Conservation (phyloP, 2,888 invertebrate genomes). For the Notodonta dromedarius region DNA sequence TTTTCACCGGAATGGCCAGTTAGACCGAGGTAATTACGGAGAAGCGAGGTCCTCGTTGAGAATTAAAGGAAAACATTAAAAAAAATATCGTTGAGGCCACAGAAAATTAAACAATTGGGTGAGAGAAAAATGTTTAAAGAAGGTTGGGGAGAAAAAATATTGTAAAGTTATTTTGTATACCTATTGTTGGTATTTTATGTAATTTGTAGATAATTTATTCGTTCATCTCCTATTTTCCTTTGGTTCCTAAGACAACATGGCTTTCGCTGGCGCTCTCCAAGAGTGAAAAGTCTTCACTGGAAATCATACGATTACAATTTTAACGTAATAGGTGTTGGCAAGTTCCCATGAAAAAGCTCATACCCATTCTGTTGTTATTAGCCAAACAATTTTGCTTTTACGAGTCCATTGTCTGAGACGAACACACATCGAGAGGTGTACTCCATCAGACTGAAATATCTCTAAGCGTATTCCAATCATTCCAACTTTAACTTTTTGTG, state of each 20-base stretch:
- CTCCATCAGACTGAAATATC: background rate
- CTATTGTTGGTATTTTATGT: no score
- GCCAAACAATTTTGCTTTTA: no score
- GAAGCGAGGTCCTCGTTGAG: slow-evolving; percentile 33
- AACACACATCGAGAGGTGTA: background rate
- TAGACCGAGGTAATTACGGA: slow-evolving; percentile 46
- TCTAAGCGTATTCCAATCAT: slow-evolving; percentile 1
- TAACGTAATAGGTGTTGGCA: no score
- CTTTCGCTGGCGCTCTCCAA: no score
- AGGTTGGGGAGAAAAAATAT: background rate
- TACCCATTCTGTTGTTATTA: no score
- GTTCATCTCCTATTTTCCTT: no score
- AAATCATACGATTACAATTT: no score
- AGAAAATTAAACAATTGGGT: slow-evolving; percentile 40
- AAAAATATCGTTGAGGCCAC: slow-evolving; percentile 29
- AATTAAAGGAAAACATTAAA: slow-evolving; percentile 50
- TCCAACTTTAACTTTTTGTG: slow-evolving; percentile 18
- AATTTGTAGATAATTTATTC: no score
- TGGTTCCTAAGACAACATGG: no score
- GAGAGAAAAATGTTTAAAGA: slow-evolving; percentile 24
- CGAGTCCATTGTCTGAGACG: no score
- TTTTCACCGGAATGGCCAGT: slow-evolving; percentile 41
- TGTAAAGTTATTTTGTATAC: background rate
- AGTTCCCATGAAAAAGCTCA: no score
- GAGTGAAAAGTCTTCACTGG: no score